A percentile compares a stretch with the other conserved stretches of the same genome.
These are phyloP conservation scores for Babylonia areolata DNA, from an alignment of 1,140 invertebrate genomes.

Conservation along the genomic window DNA sequence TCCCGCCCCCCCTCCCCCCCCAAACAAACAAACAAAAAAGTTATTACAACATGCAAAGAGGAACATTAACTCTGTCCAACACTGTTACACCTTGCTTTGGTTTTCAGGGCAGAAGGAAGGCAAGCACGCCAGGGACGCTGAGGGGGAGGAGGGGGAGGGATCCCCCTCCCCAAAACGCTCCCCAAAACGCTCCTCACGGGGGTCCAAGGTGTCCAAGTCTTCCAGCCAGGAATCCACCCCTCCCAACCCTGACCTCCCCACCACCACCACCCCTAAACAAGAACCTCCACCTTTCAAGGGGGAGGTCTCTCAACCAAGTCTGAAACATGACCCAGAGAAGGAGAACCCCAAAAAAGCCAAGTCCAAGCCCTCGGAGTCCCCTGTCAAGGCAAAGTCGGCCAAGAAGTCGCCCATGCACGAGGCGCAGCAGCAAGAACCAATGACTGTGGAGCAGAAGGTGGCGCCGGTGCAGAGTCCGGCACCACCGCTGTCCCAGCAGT, in stretches of 20 bases:
- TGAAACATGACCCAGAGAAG: slow-evolving; percentile 45
- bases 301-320: too few species aligned
- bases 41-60: too few species aligned
- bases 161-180: slow-evolving; percentile 52
- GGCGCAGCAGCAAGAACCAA: slow-evolving; percentile 30
- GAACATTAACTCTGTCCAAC: too few species aligned
- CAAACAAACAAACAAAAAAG: too few species aligned
- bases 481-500: slow-evolving; percentile 18
- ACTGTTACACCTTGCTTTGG: too few species aligned
- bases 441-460: slow-evolving; percentile 5
- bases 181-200: slow-evolving; percentile 53
- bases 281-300: slow-evolving; percentile 13
- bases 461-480: neutral
- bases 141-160: slow-evolving; percentile 46
- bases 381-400: slow-evolving; percentile 25
- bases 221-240: slow-evolving; percentile 43
- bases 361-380: slow-evolving; percentile 31
- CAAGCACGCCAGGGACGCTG: slow-evolving; percentile 55
- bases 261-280: neutral
- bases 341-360: slow-evolving; percentile 37
- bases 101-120: slow-evolving; percentile 58
- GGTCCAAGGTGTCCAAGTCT: slow-evolving; percentile 40
- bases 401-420: slow-evolving; percentile 35
- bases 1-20: too few species aligned
- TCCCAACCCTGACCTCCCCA: slow-evolving; percentile 15